Conservation (phyloP, 2,797 vertebrate genomes). For the Platyrinchus mystaceus region DNA sequence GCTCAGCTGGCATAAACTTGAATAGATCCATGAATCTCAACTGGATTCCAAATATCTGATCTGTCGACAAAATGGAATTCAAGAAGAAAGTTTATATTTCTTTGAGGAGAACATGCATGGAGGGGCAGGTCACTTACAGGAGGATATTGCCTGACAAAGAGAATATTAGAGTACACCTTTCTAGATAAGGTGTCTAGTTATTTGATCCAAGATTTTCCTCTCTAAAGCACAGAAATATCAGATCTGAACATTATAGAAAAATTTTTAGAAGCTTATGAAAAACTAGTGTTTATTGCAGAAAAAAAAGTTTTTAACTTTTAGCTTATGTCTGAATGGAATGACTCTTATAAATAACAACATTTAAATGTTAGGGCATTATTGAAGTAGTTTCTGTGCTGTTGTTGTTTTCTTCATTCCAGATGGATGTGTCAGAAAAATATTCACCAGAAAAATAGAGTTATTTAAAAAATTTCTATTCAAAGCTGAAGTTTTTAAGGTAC, state of each 20-base stretch:
- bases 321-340: not conserved
- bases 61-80: constrained; percentile 5
- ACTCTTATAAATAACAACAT: not conserved
- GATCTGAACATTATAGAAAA: not conserved
- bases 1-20: not conserved
- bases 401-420: not conserved
- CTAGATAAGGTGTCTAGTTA: not conserved
- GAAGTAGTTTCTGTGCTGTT: not conserved
- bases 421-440: not conserved
- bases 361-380: not conserved
- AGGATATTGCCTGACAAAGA: not conserved
- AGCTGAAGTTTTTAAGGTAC: not conserved
- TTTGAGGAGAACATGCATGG: not conserved
- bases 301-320: not conserved
- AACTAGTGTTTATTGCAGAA: not conserved
- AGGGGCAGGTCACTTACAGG: not conserved
- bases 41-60: not conserved
- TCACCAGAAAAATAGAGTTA: not conserved
- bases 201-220: not conserved
- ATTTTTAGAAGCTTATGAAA: not conserved
- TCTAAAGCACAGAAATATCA: not conserved
- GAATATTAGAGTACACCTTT: not conserved
- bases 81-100: not conserved
- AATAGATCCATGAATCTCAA: not conserved
- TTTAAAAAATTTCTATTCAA: not conserved